Conservation (phyloP, 2,888 invertebrate species). For the Odontomyia ornata region DNA sequence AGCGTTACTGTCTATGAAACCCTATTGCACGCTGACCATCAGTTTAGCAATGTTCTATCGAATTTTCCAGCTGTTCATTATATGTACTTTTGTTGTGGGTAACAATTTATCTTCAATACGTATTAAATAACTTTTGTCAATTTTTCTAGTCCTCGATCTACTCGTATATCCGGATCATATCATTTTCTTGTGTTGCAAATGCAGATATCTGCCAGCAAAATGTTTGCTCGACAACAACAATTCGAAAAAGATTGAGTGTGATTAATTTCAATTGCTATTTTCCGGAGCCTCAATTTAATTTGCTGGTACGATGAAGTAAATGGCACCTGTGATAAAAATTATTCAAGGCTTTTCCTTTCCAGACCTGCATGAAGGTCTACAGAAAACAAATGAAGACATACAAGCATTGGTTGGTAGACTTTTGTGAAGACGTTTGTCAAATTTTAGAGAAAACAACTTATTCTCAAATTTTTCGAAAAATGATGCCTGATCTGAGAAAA, state of each 20-base stretch:
- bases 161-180: not conserved
- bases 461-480: not conserved
- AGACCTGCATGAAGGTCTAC: not conserved
- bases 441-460: not conserved
- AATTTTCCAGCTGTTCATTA: not conserved
- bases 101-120: not conserved
- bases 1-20: too few relatives aligned
- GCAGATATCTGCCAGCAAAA: not conserved
- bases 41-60: too few relatives aligned
- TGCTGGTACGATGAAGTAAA: not conserved
- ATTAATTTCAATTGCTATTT: not conserved
- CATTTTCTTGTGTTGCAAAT: not conserved
- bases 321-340: not conserved
- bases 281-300: not conserved
- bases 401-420: not conserved
- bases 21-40: too few relatives aligned
- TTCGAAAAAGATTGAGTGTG: not conserved
- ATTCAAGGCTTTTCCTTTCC: not conserved
- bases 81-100: not conserved
- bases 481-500: not conserved
- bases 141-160: too few relatives aligned
- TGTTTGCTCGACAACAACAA: not conserved
- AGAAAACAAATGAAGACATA: not conserved
- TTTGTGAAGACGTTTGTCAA: not conserved
- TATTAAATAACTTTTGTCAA: too few relatives aligned